phyloP scores from a whole-genome alignment of 1,140 invertebrate genomes.

The Ylistrum balloti region DNA sequence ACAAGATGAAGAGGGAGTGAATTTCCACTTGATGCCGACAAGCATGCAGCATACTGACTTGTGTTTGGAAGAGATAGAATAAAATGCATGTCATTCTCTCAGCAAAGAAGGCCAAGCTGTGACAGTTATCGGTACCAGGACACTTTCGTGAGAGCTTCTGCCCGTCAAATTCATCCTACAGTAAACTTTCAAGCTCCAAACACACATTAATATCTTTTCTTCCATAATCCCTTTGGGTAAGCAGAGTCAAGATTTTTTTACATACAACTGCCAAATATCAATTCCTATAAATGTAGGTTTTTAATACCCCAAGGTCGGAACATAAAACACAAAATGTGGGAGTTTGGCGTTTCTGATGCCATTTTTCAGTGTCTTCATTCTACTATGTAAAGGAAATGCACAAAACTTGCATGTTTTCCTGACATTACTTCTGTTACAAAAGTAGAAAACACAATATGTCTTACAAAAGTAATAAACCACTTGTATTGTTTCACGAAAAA shows the following conservation, averaged over 20 bases:
- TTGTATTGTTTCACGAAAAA: background rate
- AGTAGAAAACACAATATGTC: background rate
- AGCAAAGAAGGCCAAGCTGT: background rate
- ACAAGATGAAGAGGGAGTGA: background rate
- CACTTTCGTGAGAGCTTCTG: constrained; percentile 4
- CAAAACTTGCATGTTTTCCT: background rate
- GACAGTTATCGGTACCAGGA: constrained; percentile 18
- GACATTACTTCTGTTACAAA: background rate
- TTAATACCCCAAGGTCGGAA: background rate
- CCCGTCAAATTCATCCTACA: constrained; percentile 1
- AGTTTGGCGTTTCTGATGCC: background rate
- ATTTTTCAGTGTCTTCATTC: background rate
- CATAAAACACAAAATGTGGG: background rate
- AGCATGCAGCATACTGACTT: background rate
- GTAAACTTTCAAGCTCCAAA: constrained; percentile 9
- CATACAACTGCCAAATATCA: constrained; percentile 39
- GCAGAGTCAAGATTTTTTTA: background rate
- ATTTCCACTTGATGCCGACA: background rate
- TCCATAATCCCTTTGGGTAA: background rate
- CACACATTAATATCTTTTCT: constrained; percentile 13
- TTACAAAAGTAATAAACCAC: background rate
- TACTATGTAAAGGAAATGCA: background rate
- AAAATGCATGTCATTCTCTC: background rate
- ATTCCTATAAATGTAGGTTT: constrained; percentile 14
- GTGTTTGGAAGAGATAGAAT: background rate